phyloP scores from a whole-genome alignment of 1,140 invertebrate species.

The Pemphigus obesinymphae region DNA sequence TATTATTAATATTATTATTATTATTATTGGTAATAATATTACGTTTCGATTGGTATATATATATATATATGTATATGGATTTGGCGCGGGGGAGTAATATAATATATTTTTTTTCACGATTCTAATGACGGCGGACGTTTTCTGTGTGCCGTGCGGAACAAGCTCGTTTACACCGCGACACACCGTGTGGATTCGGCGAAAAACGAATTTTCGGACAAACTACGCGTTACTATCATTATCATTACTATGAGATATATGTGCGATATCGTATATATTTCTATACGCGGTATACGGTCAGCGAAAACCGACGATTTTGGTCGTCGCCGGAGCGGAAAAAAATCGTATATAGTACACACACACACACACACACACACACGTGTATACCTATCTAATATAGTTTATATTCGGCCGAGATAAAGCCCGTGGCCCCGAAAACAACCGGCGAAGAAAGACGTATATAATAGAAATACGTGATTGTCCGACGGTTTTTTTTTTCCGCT shows the following conservation, averaged over 20 bases:
- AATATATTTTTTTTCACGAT: conserved; percentile 9
- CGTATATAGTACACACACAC: too few relatives aligned
- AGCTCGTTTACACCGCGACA: too few relatives aligned
- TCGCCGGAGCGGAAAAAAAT: too few relatives aligned
- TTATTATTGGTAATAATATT: too few relatives aligned
- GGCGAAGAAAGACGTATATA: not conserved
- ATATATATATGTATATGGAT: too few relatives aligned
- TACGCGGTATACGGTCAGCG: not conserved
- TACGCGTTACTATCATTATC: too few relatives aligned
- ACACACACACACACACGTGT: too few relatives aligned
- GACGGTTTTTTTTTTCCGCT: not conserved
- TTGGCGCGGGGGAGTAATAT: not conserved
- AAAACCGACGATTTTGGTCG: not conserved
- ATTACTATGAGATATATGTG: too few relatives aligned
- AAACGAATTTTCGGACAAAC: not conserved
- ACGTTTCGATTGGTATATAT: too few relatives aligned
- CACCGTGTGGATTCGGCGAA: not conserved
- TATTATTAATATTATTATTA: too few relatives aligned
- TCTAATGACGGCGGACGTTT: not conserved
- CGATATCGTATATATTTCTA: too few relatives aligned
- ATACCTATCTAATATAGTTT: too few relatives aligned
- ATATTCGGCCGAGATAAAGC: not conserved
- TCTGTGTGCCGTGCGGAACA: not conserved
- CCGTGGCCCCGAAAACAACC: not conserved
- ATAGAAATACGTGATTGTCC: not conserved